These are phyloP conservation scores for Neosilurus hyrtlii DNA, from an alignment of 2,797 vertebrate species.

Conservation along the genomic window DNA sequence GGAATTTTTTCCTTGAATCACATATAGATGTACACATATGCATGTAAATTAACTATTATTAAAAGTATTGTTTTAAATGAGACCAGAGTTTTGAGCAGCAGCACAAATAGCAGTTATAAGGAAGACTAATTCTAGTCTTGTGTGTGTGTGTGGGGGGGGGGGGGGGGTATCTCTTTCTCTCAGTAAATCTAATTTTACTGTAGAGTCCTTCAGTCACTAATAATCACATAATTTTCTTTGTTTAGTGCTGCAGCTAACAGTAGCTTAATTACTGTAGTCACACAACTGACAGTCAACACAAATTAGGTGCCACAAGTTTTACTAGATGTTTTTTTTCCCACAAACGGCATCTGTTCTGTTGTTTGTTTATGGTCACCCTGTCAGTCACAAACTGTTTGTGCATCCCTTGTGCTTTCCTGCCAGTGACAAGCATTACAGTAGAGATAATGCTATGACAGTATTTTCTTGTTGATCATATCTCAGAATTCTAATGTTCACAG, in stretches of 20 bases:
- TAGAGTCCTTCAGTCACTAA: conserved; percentile 19
- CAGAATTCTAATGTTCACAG: conserved; percentile 6
- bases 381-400: conserved; percentile 39
- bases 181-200: conserved; percentile 1
- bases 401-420: conserved; percentile 42
- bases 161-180: neutral
- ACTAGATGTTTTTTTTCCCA: neutral
- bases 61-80: neutral
- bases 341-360: conserved; percentile 39
- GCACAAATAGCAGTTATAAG: neutral
- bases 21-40: neutral
- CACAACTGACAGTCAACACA: conserved; percentile 25
- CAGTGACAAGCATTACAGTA: conserved; percentile 32
- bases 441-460: conserved; percentile 27
- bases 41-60: neutral
- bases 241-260: conserved; percentile 18
- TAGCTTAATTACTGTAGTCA: conserved; percentile 37
- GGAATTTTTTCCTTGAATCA: neutral
- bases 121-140: neutral
- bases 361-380: conserved; percentile 46
- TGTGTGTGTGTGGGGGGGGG: too few relatives aligned
- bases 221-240: conserved; percentile 1
- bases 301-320: conserved; percentile 36
- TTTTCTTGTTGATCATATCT: conserved; percentile 8
- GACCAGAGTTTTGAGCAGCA: neutral